Evolutionary conservation across 2,797 vertebrate genomes (phyloP).

Genomic region (Tragopan temminckii): DNA sequence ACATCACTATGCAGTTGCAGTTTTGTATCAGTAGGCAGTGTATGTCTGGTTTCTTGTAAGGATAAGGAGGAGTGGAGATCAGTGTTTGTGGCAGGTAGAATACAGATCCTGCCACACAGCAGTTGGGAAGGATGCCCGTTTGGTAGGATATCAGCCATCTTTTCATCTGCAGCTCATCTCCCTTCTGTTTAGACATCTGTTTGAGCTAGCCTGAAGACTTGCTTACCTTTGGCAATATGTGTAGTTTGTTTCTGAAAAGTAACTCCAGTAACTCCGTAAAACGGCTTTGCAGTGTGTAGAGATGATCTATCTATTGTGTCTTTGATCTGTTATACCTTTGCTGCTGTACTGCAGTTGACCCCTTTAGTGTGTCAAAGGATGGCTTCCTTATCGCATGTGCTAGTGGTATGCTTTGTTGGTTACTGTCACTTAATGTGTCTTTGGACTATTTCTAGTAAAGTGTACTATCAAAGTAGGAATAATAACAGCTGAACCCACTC

Average conservation of each 20-base stretch:
- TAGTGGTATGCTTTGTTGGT: neutral
- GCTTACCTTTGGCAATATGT: neutral
- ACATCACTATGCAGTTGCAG: accelerated
- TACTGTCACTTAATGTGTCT: neutral
- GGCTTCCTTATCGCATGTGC: neutral
- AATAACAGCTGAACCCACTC: neutral
- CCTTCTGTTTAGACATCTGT: neutral
- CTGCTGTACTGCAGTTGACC: neutral
- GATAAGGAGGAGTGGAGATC: neutral
- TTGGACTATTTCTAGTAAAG: neutral
- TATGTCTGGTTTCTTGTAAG: neutral
- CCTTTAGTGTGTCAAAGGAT: neutral
- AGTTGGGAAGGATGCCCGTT: neutral
- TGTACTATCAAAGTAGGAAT: neutral
- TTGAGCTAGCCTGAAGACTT: neutral
- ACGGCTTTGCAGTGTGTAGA: neutral
- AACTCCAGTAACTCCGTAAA: too few species aligned
- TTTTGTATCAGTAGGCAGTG: neutral
- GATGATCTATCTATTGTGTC: neutral
- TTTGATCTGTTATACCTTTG: neutral
- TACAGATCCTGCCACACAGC: neutral
- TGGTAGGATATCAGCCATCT: neutral
- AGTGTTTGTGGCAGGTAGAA: neutral
- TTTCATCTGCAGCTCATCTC: neutral
- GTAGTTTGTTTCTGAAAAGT: neutral